phyloP scores from a whole-genome alignment of 2,113 vertebrate species.

The Brachionichthys hirsutus region DNA sequence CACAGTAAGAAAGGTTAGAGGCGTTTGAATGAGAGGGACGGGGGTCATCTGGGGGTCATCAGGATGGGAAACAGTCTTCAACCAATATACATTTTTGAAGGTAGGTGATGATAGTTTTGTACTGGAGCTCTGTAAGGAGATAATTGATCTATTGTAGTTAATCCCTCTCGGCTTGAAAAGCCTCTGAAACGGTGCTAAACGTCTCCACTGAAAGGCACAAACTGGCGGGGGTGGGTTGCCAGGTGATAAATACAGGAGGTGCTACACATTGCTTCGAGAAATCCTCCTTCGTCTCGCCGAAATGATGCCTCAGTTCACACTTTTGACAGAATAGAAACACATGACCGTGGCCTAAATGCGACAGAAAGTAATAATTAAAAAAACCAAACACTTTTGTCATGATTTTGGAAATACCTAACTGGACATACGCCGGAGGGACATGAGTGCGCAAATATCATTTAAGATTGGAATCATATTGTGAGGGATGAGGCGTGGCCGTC shows the following conservation, averaged over 20 bases:
- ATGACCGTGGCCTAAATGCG: no score
- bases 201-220: not conserved
- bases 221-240: not conserved
- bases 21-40: not conserved
- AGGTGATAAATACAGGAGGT: conserved; percentile 2
- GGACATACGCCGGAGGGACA: no score
- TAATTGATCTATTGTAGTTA: not conserved
- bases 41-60: not conserved
- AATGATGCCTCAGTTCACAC: conserved; percentile 4
- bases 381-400: no score
- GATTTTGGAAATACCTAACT: no score
- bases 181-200: conserved; percentile 26
- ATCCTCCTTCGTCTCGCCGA: conserved; percentile 1
- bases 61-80: conserved; percentile 58
- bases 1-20: conserved; percentile 27
- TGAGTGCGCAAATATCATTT: no score
- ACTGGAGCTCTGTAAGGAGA: conserved; percentile 32
- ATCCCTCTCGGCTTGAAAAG: conserved; percentile 13
- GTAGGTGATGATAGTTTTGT: conserved; percentile 18
- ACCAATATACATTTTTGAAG: conserved; percentile 39
- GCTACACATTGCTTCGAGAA: not conserved
- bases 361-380: no score
- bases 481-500: no score
- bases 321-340: conserved; percentile 11
- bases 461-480: no score